Evolutionary conservation across 2,888 invertebrate genomes (phyloP).

Genomic region (Pyrgus malvae): DNA sequence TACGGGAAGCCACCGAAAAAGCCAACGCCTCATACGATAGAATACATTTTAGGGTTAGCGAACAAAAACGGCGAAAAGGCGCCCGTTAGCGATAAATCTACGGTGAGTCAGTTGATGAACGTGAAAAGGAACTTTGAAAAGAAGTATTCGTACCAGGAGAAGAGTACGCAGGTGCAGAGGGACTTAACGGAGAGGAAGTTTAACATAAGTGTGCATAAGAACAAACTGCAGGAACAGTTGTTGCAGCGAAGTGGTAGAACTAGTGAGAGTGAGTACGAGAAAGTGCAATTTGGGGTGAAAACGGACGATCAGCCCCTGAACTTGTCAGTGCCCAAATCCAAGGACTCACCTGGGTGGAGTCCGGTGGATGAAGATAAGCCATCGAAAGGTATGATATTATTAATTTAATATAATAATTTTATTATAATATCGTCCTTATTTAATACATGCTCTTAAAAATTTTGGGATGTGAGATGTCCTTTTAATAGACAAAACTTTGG

Average conservation of each 20-base stretch:
- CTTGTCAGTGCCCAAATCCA: conserved; percentile 81
- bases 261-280: conserved; percentile 61
- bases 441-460: too few relatives aligned
- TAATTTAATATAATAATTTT: background rate
- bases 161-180: conserved; percentile 69
- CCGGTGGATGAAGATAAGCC: conserved; percentile 57
- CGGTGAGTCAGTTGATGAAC: conserved; percentile 60
- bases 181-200: conserved; percentile 50
- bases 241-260: conserved; percentile 63
- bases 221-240: conserved; percentile 69
- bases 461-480: too few relatives aligned
- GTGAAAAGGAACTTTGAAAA: conserved; percentile 61
- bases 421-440: too few relatives aligned
- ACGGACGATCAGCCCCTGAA: conserved; percentile 81
- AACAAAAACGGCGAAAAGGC: conserved; percentile 38
- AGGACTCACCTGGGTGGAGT: conserved; percentile 58
- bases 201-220: conserved; percentile 62
- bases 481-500: too few relatives aligned
- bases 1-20: conserved; percentile 90
- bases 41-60: conserved; percentile 89
- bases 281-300: conserved; percentile 52
- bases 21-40: conserved; percentile 93
- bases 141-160: conserved; percentile 49
- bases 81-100: conserved; percentile 40
- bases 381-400: conserved; percentile 54